phyloP scores from a whole-genome alignment of 1,140 invertebrate genomes.

The Musca vetustissima region DNA sequence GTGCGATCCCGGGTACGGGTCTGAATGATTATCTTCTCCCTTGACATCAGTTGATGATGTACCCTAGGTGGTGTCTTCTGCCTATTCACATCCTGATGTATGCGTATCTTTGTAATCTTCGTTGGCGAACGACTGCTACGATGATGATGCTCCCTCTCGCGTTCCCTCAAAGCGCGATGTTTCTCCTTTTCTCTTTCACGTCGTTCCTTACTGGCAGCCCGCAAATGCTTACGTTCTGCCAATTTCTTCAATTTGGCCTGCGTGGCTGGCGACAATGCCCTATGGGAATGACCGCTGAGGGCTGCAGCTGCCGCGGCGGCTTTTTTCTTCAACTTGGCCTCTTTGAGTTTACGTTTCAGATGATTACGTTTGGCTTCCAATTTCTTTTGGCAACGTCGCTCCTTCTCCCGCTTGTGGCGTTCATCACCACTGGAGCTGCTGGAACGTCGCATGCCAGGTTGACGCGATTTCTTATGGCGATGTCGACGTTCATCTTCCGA shows the following conservation, averaged over 20 bases:
- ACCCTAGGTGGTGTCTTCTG: constrained; percentile 48
- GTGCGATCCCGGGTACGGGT: constrained; percentile 46
- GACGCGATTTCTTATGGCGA: constrained; percentile 51
- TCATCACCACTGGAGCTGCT: constrained; percentile 48
- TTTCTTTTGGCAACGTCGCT: constrained; percentile 50
- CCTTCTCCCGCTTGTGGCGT: constrained; percentile 45
- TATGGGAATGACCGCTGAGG: constrained; percentile 43
- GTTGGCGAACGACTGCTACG: constrained; percentile 47
- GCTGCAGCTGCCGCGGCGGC: constrained; percentile 44
- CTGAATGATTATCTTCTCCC: constrained; percentile 53
- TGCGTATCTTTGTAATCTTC: constrained; percentile 51
- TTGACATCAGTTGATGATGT: constrained; percentile 49
- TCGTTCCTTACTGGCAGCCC: constrained; percentile 49
- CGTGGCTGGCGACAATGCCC: constrained; percentile 44
- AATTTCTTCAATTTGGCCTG: constrained; percentile 49
- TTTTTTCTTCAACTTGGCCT: constrained; percentile 49
- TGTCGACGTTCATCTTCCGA: constrained; percentile 47
- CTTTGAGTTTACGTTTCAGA: constrained; percentile 50
- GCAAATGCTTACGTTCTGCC: constrained; percentile 45
- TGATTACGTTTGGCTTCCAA: constrained; percentile 51
- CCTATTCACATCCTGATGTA: constrained; percentile 49
- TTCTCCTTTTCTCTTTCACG: constrained; percentile 45
- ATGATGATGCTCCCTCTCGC: constrained; percentile 46
- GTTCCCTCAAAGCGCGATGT: constrained; percentile 41
- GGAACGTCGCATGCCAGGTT: no score